Evolutionary conservation across 2,888 invertebrate genomes (phyloP).

Genomic region (Cosmorhoe ocellata): DNA sequence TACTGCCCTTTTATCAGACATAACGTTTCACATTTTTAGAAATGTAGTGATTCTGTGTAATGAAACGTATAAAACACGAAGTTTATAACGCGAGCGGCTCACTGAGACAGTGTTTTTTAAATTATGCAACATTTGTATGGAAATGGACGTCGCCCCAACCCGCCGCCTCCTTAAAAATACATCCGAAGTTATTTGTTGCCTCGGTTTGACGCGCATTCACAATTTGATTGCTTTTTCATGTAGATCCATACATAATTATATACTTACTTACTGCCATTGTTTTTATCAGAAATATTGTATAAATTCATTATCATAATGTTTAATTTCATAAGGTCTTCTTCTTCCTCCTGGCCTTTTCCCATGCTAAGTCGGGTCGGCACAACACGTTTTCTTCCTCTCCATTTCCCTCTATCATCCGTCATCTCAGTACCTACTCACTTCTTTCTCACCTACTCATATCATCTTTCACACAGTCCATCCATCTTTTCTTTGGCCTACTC

Average conservation of each 20-base stretch:
- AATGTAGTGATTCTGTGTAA: slow-evolving; percentile 25
- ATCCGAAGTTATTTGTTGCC: slow-evolving; percentile 68
- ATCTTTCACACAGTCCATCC: too few relatives aligned
- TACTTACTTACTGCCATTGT: slow-evolving; percentile 29
- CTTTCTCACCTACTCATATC: too few relatives aligned
- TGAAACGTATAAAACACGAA: slow-evolving; percentile 54
- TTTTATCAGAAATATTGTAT: neutral
- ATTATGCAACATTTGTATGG: slow-evolving; percentile 82
- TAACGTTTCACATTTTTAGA: slow-evolving; percentile 11
- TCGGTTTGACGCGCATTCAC: slow-evolving; percentile 66
- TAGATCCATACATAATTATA: slow-evolving; percentile 54
- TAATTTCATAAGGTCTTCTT: too few relatives aligned
- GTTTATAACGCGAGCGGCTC: slow-evolving; percentile 59
- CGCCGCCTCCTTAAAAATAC: slow-evolving; percentile 71
- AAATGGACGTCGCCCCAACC: slow-evolving; percentile 67
- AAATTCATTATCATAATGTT: too few relatives aligned
- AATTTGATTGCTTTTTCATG: slow-evolving; percentile 79
- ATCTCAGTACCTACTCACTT: too few relatives aligned
- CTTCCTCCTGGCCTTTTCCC: too few relatives aligned
- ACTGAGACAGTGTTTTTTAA: slow-evolving; percentile 62
- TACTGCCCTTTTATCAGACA: slow-evolving; percentile 11
- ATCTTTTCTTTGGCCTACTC: too few relatives aligned
- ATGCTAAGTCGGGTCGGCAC: too few relatives aligned
- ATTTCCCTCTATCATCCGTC: too few relatives aligned
- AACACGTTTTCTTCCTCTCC: too few relatives aligned